phyloP scores from a whole-genome alignment of 2,113 vertebrate genomes.

The Aix galericulata region DNA sequence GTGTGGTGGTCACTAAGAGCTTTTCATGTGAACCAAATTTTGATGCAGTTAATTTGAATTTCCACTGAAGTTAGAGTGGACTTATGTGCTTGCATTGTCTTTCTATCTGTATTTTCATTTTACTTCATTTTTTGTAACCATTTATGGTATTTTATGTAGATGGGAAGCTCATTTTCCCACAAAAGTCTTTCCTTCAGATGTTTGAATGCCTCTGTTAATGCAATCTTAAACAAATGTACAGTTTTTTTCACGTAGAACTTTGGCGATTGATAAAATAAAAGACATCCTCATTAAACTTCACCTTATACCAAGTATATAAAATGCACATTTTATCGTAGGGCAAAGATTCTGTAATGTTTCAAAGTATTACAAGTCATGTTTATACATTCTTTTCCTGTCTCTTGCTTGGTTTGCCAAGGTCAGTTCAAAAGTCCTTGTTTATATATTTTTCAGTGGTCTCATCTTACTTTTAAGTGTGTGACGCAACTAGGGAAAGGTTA shows the following conservation, averaged over 20 bases:
- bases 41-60: neutral
- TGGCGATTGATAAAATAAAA: neutral
- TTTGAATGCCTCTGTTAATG: neutral
- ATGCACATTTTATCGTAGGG: neutral
- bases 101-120: neutral
- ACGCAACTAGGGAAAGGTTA: conserved; percentile 64
- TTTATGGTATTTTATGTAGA: neutral
- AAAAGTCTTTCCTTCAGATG: neutral
- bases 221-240: neutral
- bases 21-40: neutral
- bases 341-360: neutral
- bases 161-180: neutral
- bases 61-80: neutral
- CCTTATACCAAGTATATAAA: neutral
- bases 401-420: neutral
- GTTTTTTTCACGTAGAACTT: neutral
- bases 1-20: neutral
- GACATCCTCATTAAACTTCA: neutral
- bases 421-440: conserved; percentile 55
- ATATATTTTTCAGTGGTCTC: conserved; percentile 62
- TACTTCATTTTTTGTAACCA: neutral
- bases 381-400: conserved; percentile 25
- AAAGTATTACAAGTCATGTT: conserved; percentile 2
- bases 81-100: neutral
- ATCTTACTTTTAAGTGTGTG: conserved; percentile 72